phyloP scores from a whole-genome alignment of 2,888 invertebrate genomes.

The Dexiosoma caninum region DNA sequence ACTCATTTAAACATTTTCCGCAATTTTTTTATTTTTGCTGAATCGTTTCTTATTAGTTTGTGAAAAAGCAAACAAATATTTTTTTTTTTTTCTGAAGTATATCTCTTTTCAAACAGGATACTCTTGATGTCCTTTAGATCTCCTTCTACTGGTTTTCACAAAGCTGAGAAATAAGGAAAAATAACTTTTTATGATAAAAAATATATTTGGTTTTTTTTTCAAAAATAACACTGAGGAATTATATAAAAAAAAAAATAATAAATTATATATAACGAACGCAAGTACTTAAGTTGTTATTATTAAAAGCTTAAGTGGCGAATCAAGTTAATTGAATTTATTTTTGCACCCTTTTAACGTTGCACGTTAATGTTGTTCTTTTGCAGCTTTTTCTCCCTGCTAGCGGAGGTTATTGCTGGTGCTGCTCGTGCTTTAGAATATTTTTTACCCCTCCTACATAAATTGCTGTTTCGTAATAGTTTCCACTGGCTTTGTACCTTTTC shows the following conservation, averaged over 20 bases:
- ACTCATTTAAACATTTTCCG: conserved; percentile 43
- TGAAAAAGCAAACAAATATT: conserved; percentile 9
- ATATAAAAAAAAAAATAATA: conserved; percentile 27
- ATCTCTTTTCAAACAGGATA: conserved; percentile 17
- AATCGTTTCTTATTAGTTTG: background rate
- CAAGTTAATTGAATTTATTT: conserved; percentile 67
- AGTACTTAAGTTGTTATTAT: conserved; percentile 67
- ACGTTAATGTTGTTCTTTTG: conserved; percentile 27
- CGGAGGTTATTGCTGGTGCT: conserved; percentile 4
- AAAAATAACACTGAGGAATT: conserved; percentile 25
- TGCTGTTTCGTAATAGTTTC: conserved; percentile 29
- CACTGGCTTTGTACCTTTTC: conserved; percentile 18
- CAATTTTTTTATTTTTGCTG: background rate
- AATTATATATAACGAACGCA: conserved; percentile 24
- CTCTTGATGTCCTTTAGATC: conserved; percentile 45
- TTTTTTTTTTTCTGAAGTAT: background rate
- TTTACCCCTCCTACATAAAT: conserved; percentile 40
- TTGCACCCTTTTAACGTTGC: conserved; percentile 61
- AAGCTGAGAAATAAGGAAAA: background rate
- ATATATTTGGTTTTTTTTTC: background rate
- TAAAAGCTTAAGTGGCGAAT: conserved; percentile 67
- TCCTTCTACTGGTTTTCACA: background rate
- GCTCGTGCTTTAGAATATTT: too few relatives aligned
- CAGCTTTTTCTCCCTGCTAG: background rate
- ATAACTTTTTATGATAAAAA: background rate